These are phyloP conservation scores for Zhengitettix transpicula DNA, from an alignment of 2,888 invertebrate species.

Conservation along the genomic window DNA sequence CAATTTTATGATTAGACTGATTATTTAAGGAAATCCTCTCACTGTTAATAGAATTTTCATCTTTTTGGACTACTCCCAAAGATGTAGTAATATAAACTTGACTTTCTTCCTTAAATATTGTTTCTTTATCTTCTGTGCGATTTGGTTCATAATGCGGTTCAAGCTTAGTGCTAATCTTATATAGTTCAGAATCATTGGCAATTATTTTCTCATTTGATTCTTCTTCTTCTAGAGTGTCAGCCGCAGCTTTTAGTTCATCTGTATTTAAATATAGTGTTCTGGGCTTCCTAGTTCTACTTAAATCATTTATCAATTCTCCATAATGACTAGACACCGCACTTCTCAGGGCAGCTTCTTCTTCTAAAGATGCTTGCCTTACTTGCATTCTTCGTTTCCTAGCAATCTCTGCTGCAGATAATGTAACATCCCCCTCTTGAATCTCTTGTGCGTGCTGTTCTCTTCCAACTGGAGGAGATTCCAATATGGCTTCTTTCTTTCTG, in stretches of 20 bases:
- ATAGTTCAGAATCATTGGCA: no score
- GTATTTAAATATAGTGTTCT: constrained; percentile 39
- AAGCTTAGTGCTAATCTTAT: no score
- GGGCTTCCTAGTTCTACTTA: constrained; percentile 40
- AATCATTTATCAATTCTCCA: constrained; percentile 59
- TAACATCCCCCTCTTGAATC: no score
- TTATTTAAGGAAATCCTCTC: no score
- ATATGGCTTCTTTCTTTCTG: neutral
- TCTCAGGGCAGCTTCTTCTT: constrained; percentile 36
- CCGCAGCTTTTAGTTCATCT: constrained; percentile 42
- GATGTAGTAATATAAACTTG: no score
- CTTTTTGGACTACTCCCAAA: no score
- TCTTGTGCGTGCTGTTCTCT: neutral
- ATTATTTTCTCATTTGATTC: no score
- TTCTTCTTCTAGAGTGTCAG: constrained; percentile 14
- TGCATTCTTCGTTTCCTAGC: constrained; percentile 22
- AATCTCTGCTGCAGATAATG: constrained; percentile 22
- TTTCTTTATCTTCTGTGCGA: no score
- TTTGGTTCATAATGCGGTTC: no score
- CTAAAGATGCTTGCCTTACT: constrained; percentile 19
- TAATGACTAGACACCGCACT: constrained; percentile 62
- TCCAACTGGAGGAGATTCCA: constrained; percentile 4
- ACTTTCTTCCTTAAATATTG: no score
- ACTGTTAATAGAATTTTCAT: no score
- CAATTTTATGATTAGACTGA: no score